Conservation (phyloP, 2,113 vertebrate genomes). For the Electrona antarctica region DNA sequence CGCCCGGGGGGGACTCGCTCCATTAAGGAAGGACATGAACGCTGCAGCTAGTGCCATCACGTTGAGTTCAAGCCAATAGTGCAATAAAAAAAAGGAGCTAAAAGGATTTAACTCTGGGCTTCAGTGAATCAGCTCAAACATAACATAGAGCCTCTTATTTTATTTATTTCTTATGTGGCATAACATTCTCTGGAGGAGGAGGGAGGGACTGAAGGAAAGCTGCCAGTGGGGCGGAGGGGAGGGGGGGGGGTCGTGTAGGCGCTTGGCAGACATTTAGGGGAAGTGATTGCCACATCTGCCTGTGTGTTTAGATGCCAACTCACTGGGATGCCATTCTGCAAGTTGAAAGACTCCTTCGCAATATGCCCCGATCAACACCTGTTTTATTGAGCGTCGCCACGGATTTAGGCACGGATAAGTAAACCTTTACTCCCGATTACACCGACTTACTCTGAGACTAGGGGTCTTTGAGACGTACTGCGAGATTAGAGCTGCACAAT, state of each 20-base stretch:
- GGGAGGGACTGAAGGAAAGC: constrained; percentile 17
- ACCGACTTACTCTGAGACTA: neutral
- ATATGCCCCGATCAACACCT: constrained; percentile 25
- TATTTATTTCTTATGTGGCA: constrained; percentile 42
- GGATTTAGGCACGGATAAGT: constrained; percentile 20
- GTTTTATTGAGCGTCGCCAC: constrained; percentile 18
- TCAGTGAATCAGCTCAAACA: constrained; percentile 55
- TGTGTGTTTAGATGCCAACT: constrained; percentile 48
- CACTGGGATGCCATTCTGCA: constrained; percentile 50
- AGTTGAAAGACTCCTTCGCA: constrained; percentile 50
- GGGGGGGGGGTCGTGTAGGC: constrained; percentile 56
- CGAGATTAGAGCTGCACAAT: neutral
- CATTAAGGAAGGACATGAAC: constrained; percentile 35
- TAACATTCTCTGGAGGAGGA: constrained; percentile 52
- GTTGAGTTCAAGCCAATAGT: constrained; percentile 31
- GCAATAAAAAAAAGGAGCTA: constrained; percentile 36
- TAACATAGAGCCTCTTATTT: constrained; percentile 57
- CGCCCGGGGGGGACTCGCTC: constrained; percentile 20
- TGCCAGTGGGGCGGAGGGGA: constrained; percentile 51
- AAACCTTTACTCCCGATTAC: constrained; percentile 14
- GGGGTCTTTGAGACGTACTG: neutral
- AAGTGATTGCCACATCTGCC: constrained; percentile 72
- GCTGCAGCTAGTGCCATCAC: constrained; percentile 26
- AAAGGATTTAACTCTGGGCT: constrained; percentile 44
- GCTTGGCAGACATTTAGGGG: constrained; percentile 63